Evolutionary conservation across 2,888 invertebrate genomes (phyloP), one percentile per base, ranked within the genome.

Genomic region (Xestia c-nigrum): DNA sequence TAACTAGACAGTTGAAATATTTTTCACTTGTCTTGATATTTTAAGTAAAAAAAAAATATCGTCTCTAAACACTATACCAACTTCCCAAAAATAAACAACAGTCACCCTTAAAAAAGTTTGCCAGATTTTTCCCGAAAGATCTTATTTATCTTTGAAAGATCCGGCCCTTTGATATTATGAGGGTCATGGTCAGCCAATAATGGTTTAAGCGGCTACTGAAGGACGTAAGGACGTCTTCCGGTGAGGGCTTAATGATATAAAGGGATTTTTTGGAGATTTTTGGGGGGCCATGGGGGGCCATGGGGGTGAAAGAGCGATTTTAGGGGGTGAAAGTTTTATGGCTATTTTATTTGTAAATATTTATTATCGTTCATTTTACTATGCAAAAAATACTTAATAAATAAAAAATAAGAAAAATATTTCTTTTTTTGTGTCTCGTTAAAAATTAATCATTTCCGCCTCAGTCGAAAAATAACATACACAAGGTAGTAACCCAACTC

Each of bases 111-210:
- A 70, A 79, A 85, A 77, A 81, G 65, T 75, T 81, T 66, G 40
- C 12, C 12, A 76, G 68, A 75, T 78, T 84, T 78, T 80, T 78
- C 50, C 38, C 7, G n/a, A 66, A 61, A 72, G 68, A 69, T 59
- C 19, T 74, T 84, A 83, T 85, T 85, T 85, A 84, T 84, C 76
- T 78, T 86, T 65, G 31, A 24, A 72, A 72, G 81, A 79, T 77
- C 69, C 81, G 85, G 72, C 46, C 66, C 79, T 84, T 79, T 77
- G 71, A 75, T 81, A 74, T 78, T 78, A 87, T 64, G 67, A 79
- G 80, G 88, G 88, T 88, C 88, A 88, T 83, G 88, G 88, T 88
- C 88, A 88, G 76, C 81, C 69, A 84, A 75, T 81, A 85, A 81
- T 79, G 75, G 76, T 77, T 78, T 78, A 80, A 86, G 72, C 80